Percentiles rank a stretch among this genome's conserved stretches.
These are phyloP conservation scores for Platycheirus albimanus DNA, from an alignment of 2,888 invertebrate species.

Conservation along the genomic window DNA sequence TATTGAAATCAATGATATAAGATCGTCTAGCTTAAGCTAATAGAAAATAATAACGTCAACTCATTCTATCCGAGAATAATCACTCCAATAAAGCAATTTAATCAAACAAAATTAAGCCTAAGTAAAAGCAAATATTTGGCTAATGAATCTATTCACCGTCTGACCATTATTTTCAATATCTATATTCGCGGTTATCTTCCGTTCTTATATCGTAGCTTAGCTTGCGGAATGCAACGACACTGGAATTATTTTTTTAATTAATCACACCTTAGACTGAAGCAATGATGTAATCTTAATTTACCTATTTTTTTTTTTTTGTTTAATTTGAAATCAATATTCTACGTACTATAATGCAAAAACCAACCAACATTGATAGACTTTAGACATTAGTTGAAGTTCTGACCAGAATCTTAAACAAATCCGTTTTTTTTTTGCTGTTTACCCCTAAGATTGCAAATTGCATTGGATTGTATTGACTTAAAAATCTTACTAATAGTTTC, in stretches of 20 bases:
- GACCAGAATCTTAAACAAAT: conserved; percentile 41
- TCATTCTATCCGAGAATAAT: not conserved
- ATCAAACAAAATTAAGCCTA: not conserved
- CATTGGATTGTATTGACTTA: conserved; percentile 14
- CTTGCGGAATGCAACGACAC: conserved; percentile 13
- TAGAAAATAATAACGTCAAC: not conserved
- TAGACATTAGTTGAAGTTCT: not conserved
- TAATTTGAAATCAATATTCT: conserved; percentile 18
- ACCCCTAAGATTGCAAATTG: not conserved
- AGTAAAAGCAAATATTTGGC: not conserved
- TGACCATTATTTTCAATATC: conserved; percentile 1
- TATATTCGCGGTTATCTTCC: not conserved
- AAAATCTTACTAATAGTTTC: conserved; percentile 18
- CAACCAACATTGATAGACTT: conserved; percentile 1
- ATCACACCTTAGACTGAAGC: conserved; percentile 12
- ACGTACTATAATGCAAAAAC: not conserved
- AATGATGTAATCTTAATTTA: conserved; percentile 13
- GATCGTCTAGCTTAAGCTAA: too few relatives aligned
- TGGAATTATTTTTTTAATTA: not conserved
- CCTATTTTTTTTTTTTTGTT: not conserved
- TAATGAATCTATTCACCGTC: not conserved
- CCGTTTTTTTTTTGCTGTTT: not conserved
- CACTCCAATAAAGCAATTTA: not conserved
- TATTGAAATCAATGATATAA: too few relatives aligned
- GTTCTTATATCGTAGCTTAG: not conserved